phyloP scores from a whole-genome alignment of 2,113 vertebrate genomes.

The Centropus bengalensis region DNA sequence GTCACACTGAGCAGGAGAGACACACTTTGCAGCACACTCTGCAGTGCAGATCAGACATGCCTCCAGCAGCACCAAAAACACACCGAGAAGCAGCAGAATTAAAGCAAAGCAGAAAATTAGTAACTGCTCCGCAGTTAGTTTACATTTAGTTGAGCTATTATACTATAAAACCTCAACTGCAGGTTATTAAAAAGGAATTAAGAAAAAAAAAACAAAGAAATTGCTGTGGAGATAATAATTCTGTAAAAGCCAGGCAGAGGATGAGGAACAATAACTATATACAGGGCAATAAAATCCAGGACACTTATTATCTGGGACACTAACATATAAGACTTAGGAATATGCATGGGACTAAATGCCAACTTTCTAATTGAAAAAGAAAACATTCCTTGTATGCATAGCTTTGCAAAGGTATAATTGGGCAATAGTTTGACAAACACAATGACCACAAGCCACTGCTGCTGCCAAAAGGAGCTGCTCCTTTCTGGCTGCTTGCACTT shows the following conservation, averaged over 20 bases:
- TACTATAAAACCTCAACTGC: not conserved
- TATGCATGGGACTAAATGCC: not conserved
- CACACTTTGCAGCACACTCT: not conserved
- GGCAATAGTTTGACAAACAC: not conserved
- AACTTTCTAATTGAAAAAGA: not conserved
- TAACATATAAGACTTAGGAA: not conserved
- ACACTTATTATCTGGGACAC: not conserved
- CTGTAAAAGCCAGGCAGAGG: not conserved
- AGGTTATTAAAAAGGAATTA: constrained; percentile 13
- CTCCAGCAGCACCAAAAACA: not conserved
- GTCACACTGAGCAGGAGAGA: not conserved
- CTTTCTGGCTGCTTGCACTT: not conserved
- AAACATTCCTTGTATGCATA: not conserved
- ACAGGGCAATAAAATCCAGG: not conserved
- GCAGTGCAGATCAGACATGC: not conserved
- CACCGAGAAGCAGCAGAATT: not conserved
- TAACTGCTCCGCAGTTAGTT: not conserved
- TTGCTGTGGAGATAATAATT: not conserved
- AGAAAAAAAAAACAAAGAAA: not conserved
- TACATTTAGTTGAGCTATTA: not conserved
- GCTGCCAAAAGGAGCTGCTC: not conserved
- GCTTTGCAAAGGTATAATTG: not conserved
- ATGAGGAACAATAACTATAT: not conserved
- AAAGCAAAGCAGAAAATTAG: not conserved
- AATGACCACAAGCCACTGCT: not conserved